These are phyloP conservation scores for Seira ritae DNA, from an alignment of 2,888 invertebrate species.

Conservation along the genomic window DNA sequence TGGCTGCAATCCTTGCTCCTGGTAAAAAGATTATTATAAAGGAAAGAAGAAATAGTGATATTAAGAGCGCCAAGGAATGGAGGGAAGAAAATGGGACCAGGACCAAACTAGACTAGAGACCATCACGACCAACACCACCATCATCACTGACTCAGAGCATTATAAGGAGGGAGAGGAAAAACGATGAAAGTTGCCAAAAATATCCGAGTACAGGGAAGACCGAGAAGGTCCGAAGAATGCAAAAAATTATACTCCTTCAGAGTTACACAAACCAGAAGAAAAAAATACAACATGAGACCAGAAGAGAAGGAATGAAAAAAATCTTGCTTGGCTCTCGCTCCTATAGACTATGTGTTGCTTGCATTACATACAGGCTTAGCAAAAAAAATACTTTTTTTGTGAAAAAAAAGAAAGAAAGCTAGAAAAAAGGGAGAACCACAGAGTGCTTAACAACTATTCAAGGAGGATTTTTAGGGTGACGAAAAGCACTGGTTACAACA, in stretches of 20 bases:
- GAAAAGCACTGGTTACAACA: constrained; percentile 54
- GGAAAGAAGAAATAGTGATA: too few species aligned
- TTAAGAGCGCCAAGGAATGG: too few species aligned
- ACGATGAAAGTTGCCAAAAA: constrained; percentile 66
- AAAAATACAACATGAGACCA: constrained; percentile 8
- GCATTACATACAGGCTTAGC: constrained; percentile 26
- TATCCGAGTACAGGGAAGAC: constrained; percentile 61
- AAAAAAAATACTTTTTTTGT: not conserved
- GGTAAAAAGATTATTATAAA: too few species aligned
- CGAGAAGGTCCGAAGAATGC: constrained; percentile 66
- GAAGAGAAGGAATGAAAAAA: not conserved
- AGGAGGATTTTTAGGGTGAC: constrained; percentile 56
- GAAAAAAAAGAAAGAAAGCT: constrained; percentile 41
- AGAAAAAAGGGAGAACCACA: constrained; percentile 60
- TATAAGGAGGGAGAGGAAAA: constrained; percentile 24
- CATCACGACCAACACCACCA: not conserved
- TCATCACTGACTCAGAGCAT: not conserved
- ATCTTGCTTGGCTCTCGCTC: not conserved
- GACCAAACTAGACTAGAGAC: not conserved
- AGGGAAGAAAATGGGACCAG: not conserved
- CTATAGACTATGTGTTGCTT: constrained; percentile 49
- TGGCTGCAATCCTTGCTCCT: too few species aligned
- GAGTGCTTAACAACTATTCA: constrained; percentile 61
- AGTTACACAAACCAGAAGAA: constrained; percentile 45
- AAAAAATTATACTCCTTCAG: constrained; percentile 58